A percentile compares a stretch with the other conserved stretches of the same genome.
Conservation (phyloP, 2,797 vertebrate genomes). For the Cephalopachus bancanus region DNA sequence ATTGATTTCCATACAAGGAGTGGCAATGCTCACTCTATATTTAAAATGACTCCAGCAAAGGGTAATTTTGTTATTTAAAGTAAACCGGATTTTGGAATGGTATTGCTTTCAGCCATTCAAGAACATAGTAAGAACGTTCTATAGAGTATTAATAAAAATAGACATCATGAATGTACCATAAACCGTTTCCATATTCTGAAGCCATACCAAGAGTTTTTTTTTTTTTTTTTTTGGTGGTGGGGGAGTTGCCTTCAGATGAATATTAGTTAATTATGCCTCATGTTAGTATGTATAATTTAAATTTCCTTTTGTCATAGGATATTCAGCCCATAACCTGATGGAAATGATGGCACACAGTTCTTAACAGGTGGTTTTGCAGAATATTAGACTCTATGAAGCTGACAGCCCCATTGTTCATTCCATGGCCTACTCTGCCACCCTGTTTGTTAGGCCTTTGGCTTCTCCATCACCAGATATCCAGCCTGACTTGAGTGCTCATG, state of each 20-base stretch:
- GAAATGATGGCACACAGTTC: background rate
- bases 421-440: background rate
- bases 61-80: conserved; percentile 51
- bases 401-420: background rate
- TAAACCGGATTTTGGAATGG: conserved; percentile 25
- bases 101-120: background rate
- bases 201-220: background rate
- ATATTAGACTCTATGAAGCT: background rate
- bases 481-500: background rate
- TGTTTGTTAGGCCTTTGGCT: background rate
- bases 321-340: background rate
- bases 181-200: background rate
- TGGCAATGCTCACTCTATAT: background rate
- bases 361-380: background rate
- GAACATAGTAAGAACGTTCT: conserved; percentile 1
- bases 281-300: background rate
- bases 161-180: background rate
- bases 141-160: conserved; percentile 36
- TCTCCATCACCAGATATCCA: background rate
- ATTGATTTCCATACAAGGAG: background rate
- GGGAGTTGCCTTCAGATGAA: background rate
- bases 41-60: conserved; percentile 44
- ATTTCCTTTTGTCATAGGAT: background rate
- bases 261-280: background rate
- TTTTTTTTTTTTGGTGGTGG: background rate